Evolutionary conservation across 2,797 vertebrate species (phyloP).

Genomic region (Anguilla marmorata): DNA sequence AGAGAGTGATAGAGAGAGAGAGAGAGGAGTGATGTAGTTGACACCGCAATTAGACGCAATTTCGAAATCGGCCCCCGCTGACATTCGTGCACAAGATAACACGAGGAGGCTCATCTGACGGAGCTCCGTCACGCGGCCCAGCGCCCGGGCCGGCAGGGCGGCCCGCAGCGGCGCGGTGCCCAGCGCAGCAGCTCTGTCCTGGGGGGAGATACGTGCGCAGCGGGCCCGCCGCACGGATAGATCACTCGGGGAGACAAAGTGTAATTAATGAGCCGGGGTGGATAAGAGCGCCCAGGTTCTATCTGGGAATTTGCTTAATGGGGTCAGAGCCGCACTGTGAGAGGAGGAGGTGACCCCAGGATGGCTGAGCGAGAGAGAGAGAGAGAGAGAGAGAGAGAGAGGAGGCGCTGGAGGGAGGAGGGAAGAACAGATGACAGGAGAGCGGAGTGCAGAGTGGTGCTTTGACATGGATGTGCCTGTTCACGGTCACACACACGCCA

Average conservation of each 20-base stretch:
- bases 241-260: slow-evolving; percentile 18
- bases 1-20: neutral
- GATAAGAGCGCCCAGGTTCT: slow-evolving; percentile 13
- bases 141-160: neutral
- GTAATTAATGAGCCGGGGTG: slow-evolving; percentile 6
- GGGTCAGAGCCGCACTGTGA: neutral
- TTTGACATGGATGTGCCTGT: neutral
- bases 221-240: neutral
- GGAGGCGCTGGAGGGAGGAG: neutral
- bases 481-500: neutral
- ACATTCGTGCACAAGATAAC: neutral
- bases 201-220: neutral
- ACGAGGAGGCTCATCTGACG: neutral
- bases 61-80: neutral
- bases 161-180: neutral
- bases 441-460: neutral
- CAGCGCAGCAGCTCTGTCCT: neutral
- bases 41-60: slow-evolving; percentile 11
- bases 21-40: slow-evolving; percentile 8
- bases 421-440: neutral
- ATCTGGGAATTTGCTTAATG: slow-evolving; percentile 21
- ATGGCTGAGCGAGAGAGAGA: neutral
- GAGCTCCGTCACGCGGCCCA: neutral
- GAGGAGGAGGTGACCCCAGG: slow-evolving; percentile 15
- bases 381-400: slow-evolving; percentile 10